phyloP scores from a whole-genome alignment of 2,113 vertebrate species.

The Thamnophis sirtalis region DNA sequence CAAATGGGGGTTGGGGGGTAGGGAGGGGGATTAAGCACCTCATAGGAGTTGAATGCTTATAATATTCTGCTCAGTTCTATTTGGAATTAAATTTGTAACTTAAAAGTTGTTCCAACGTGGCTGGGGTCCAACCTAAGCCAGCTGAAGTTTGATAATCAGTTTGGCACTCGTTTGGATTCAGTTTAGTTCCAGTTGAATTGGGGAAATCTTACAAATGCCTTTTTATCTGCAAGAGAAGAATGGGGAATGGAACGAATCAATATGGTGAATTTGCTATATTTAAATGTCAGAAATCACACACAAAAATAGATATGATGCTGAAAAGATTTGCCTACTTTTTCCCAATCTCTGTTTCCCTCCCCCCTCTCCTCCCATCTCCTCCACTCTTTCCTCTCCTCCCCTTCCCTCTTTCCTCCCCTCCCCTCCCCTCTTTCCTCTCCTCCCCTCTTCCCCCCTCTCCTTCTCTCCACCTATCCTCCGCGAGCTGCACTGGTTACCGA shows the following conservation, averaged over 20 bases:
- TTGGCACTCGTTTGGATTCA: neutral
- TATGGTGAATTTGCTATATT: neutral
- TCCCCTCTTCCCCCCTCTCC: too few species aligned
- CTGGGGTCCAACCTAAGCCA: neutral
- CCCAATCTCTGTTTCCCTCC: neutral
- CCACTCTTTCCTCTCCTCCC: too few species aligned
- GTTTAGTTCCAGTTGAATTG: neutral
- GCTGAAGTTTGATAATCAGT: neutral
- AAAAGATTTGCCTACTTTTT: neutral
- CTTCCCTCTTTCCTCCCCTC: neutral
- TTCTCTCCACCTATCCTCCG: too few species aligned
- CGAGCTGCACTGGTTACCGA: too few species aligned
- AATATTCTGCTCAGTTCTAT: neutral
- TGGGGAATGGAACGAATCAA: neutral
- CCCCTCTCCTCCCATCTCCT: neutral
- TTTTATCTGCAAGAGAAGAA: neutral
- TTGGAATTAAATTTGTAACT: neutral
- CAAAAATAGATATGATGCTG: neutral
- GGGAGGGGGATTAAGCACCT: neutral
- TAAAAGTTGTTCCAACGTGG: neutral
- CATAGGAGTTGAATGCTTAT: neutral
- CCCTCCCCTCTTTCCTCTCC: neutral
- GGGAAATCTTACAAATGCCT: neutral
- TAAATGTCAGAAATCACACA: constrained; percentile 10
- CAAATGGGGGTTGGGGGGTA: too few species aligned